phyloP scores from a whole-genome alignment of 1,140 invertebrate species.

The Aphaenogaster ashmeadi region DNA sequence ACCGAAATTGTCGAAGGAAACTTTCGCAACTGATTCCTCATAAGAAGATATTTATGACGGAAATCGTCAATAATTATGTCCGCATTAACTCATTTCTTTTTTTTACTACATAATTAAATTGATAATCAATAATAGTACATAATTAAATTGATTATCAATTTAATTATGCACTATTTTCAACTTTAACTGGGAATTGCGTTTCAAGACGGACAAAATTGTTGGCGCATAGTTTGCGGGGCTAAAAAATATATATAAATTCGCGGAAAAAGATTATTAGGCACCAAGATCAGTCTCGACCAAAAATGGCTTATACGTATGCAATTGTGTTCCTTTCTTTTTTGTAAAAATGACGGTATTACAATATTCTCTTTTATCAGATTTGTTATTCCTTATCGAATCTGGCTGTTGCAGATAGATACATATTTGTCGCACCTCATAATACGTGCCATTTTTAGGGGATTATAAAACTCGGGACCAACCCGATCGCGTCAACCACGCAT shows the following conservation, averaged over 20 bases:
- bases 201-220: too few relatives aligned
- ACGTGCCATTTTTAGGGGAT: conserved; percentile 12
- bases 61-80: background rate
- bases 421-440: conserved; percentile 15
- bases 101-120: background rate
- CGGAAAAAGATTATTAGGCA: too few relatives aligned
- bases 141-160: too few relatives aligned
- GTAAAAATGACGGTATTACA: background rate
- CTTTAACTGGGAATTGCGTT: too few relatives aligned
- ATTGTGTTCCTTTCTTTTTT: too few relatives aligned
- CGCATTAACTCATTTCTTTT: background rate
- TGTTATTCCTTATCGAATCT: background rate
- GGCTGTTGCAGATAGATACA: background rate
- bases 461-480: conserved; percentile 25
- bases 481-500: conserved; percentile 12
- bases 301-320: too few relatives aligned
- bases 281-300: too few relatives aligned
- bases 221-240: too few relatives aligned
- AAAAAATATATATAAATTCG: too few relatives aligned
- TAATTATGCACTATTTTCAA: too few relatives aligned
- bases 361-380: background rate
- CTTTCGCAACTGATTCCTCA: background rate
- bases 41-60: background rate
- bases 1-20: background rate
- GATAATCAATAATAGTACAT: too few relatives aligned